Base-by-base conservation (phyloP, 2,888 invertebrate genomes). In the Mechanitis messenoides region DNA sequence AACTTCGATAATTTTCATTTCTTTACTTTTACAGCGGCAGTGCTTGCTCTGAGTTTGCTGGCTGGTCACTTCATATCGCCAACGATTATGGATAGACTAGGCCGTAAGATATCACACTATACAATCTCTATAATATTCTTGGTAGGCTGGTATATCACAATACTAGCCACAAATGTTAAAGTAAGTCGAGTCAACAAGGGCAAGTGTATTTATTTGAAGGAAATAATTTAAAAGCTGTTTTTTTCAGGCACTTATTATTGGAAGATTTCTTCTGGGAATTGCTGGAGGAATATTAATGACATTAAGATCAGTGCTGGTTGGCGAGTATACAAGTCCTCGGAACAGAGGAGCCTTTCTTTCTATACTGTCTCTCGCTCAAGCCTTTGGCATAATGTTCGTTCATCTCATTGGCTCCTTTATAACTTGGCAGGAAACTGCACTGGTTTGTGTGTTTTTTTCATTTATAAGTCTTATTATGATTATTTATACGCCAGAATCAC, bases 341-440 rank as follows among this genome's bases (percentile, higher is more conserved):
- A 87, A 93, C 66, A 84, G 94, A 45, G 93, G 94, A 0, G 86
- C 92, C 0, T 87, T 93, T 35, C 86, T 92, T 45, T 89, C 93
- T 3, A 87, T 89, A 1, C 87, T 92, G 1, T 91, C 92, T 1
- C 79, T 93, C 0, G 84, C 92, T 0, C 91, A 93, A 60, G 91
- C 92, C 0, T 72, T 90, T 42, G 94, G 94, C 0, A 91, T 94
- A 45, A 85, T 93, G 12, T 70, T 92, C 4, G 90, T 92, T 3
- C 94, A 94, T 71, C 74, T 90, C 0, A 72, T 94, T 9, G 94
- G 94, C 0, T 91, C 92, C 0, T 82, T 91, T 65, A 71, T 92
- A 0, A 74, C 83, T 45, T 93, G 93, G 93, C 84, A 91, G 70
- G 77, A 76, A 4, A 90, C 92, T 2, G 91, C 92, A 1, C 73